Evolutionary conservation across 2,888 invertebrate genomes (phyloP).

Genomic region (Biston betularia): DNA sequence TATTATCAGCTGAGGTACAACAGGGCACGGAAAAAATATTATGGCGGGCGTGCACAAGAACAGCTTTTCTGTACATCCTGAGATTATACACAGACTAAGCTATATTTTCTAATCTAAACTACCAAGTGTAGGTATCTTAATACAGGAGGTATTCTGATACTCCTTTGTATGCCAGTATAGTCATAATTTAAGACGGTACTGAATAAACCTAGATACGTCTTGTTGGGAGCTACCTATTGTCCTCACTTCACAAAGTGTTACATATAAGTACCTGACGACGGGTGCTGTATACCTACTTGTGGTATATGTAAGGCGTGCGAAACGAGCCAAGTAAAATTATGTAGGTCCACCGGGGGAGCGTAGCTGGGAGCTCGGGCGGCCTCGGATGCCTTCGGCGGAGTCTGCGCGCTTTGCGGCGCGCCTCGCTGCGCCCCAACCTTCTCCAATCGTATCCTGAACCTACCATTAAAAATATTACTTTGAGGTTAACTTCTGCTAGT

Average conservation of each 20-base stretch:
- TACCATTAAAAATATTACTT: conserved; percentile 83
- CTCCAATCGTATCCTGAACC: conserved; percentile 77
- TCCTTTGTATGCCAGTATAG: conserved; percentile 14
- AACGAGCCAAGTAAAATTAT: conserved; percentile 52
- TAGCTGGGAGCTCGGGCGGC: conserved; percentile 55
- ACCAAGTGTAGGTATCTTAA: background rate
- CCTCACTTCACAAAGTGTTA: conserved; percentile 41
- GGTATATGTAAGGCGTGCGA: conserved; percentile 27
- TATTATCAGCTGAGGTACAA: no score
- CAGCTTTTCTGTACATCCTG: background rate
- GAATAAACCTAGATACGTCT: conserved; percentile 42
- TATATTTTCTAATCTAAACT: background rate
- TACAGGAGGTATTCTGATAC: background rate
- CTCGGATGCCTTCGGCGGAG: conserved; percentile 62
- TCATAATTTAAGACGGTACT: conserved; percentile 23
- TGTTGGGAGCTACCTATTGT: conserved; percentile 41
- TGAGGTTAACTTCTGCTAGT: conserved; percentile 77
- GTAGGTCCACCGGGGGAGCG: conserved; percentile 42
- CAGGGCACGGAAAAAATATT: no score
- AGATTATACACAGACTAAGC: background rate
- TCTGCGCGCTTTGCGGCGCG: conserved; percentile 58
- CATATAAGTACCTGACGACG: conserved; percentile 28
- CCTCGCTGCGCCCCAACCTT: conserved; percentile 62
- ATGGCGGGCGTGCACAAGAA: no score
- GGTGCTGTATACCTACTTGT: conserved; percentile 9